Conservation (phyloP, 2,113 vertebrate species). For the Ivindomyrus marchei region DNA sequence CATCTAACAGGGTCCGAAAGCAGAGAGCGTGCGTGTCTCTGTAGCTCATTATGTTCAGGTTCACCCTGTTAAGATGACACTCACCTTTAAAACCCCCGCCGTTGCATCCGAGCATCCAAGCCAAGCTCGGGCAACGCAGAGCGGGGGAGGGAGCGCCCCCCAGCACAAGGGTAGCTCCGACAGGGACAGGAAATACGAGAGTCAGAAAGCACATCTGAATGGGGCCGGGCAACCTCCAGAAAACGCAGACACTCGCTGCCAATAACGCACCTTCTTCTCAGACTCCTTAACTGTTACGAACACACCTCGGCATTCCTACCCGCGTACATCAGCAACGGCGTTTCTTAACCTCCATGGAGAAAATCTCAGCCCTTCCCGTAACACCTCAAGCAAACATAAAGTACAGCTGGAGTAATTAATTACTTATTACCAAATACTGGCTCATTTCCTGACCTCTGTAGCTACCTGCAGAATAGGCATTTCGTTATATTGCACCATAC, state of each 20-base stretch:
- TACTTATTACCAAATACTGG: background rate
- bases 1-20: background rate
- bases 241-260: background rate
- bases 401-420: background rate
- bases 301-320: background rate
- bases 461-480: background rate
- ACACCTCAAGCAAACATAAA: background rate
- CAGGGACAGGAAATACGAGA: background rate
- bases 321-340: background rate
- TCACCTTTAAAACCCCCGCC: background rate
- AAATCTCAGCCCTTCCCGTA: background rate
- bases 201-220: background rate
- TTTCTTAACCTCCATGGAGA: background rate
- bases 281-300: background rate
- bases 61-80: background rate
- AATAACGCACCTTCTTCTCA: background rate
- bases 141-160: background rate
- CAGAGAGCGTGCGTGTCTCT: background rate
- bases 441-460: background rate
- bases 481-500: background rate
- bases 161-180: background rate
- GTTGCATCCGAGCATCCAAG: background rate
- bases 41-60: background rate
- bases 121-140: background rate
- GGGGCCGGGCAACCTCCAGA: background rate